phyloP scores from a whole-genome alignment of 2,888 invertebrate species.

The Diabrotica balteata region DNA sequence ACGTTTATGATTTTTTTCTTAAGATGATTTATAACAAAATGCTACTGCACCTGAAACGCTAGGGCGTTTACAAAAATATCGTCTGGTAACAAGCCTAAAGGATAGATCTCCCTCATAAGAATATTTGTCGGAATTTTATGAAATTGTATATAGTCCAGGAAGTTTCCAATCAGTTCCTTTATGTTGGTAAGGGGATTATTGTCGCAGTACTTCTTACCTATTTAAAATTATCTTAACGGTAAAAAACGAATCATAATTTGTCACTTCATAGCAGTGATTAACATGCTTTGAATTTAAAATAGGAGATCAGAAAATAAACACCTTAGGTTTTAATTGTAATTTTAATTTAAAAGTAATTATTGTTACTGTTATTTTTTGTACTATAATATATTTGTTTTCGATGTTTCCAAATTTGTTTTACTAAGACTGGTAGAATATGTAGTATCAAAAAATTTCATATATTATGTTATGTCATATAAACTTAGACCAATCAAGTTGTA shows the following conservation, averaged over 20 bases:
- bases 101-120: conserved; percentile 91
- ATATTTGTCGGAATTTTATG: conserved; percentile 94
- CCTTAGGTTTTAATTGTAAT: neutral
- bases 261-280: no score
- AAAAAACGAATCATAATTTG: conserved; percentile 6
- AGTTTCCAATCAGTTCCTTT: conserved; percentile 87
- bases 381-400: no score
- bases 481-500: no score
- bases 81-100: conserved; percentile 86
- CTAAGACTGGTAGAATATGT: no score
- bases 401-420: no score
- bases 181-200: conserved; percentile 79
- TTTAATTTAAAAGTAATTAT: no score
- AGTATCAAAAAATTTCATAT: no score
- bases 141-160: conserved; percentile 91
- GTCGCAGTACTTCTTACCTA: conserved; percentile 85
- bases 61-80: conserved; percentile 92
- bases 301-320: no score
- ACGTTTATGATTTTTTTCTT: no score
- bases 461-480: no score
- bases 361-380: no score
- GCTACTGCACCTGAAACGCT: conserved; percentile 87
- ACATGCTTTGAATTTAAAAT: no score
- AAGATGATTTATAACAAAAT: conserved; percentile 27
- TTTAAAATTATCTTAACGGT: conserved; percentile 20